A percentile compares a stretch with the other conserved stretches of the same genome.
phyloP scores from a whole-genome alignment of 2,888 invertebrate genomes.

The Ennomos erosarius region DNA sequence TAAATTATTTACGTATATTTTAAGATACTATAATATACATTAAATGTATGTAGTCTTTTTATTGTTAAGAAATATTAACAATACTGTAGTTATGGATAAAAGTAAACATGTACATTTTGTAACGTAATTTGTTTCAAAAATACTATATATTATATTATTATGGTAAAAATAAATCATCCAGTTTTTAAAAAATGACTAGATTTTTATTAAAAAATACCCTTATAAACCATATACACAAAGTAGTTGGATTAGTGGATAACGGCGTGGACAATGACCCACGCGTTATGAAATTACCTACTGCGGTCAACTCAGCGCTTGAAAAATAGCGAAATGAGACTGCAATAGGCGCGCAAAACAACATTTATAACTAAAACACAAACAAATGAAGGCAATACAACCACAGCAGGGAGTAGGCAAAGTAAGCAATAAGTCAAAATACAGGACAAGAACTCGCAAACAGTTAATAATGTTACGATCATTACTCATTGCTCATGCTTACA shows the following conservation, averaged over 20 bases:
- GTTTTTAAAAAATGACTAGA: slow-evolving; percentile 85
- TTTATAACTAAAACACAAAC: not conserved
- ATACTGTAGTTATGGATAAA: slow-evolving; percentile 77
- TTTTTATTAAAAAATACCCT: slow-evolving; percentile 60
- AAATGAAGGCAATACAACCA: not conserved
- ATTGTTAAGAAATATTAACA: slow-evolving; percentile 85
- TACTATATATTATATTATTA: slow-evolving; percentile 88
- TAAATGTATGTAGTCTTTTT: slow-evolving; percentile 83
- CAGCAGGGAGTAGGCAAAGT: slow-evolving; percentile 11
- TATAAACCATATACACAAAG: not conserved
- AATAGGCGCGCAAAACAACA: no score
- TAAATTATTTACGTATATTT: slow-evolving; percentile 80
- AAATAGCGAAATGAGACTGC: no score
- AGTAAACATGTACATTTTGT: slow-evolving; percentile 90
- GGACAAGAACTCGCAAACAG: slow-evolving; percentile 11
- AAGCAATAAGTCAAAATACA: slow-evolving; percentile 10
- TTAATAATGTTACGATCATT: slow-evolving; percentile 16
- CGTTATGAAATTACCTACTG: no score
- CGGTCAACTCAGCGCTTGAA: no score
- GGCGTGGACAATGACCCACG: no score
- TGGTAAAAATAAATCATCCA: slow-evolving; percentile 88
- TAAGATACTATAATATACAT: slow-evolving; percentile 80
- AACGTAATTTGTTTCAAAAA: slow-evolving; percentile 90
- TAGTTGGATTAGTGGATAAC: no score
- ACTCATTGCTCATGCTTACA: slow-evolving; percentile 18